Base-by-base conservation (phyloP, 1,140 invertebrate species). In the Calycopis cecrops region DNA sequence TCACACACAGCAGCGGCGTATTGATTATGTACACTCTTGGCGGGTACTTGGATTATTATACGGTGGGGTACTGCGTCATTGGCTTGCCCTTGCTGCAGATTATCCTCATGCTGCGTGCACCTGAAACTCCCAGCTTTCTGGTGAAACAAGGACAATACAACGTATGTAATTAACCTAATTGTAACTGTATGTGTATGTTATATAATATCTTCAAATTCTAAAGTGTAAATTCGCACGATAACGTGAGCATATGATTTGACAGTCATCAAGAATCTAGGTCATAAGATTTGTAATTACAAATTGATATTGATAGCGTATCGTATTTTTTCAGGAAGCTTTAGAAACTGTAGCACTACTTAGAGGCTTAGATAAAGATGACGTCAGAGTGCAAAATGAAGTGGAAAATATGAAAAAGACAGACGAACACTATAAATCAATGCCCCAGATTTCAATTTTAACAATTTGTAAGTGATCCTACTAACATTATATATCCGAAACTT, bases 21-120 rank as follows among this genome's bases (percentile, higher is more conserved):
- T n/a, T 64, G 2, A 14, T 83, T 4, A 85, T 86, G 12, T 93
- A 90, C 63, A 69, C 85, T 0, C 56, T 91, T 6, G 92, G 92
- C n/a, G 67, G 88, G 8, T 71, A 76, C n/a, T 35, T 89, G 14
- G 70, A 81, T 44, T 92, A 88, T 80, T 62, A 57, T 18, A 55
- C 50, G 0, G 52, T 67, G 6, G 17, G 62, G 8, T 71, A 55
- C 50, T 60, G 68, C 7, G 59, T 47, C 0, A 37, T 66, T 7
- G 33, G 47, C 2, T 11, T 73, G 3, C 64, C 71, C 0, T 9
- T 71, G 2, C 1, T 65, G 1, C 44, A 50, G 7, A 33, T 60
- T 0, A 0, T 65, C 4, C n/a, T 57, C 10, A 44, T 71, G 57
- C 21, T 65, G 14, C 65, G 59, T 49, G 65, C 60, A 4, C 67